Base-by-base conservation (phyloP, 2,113 vertebrate species). In the Ciconia stormi region DNA sequence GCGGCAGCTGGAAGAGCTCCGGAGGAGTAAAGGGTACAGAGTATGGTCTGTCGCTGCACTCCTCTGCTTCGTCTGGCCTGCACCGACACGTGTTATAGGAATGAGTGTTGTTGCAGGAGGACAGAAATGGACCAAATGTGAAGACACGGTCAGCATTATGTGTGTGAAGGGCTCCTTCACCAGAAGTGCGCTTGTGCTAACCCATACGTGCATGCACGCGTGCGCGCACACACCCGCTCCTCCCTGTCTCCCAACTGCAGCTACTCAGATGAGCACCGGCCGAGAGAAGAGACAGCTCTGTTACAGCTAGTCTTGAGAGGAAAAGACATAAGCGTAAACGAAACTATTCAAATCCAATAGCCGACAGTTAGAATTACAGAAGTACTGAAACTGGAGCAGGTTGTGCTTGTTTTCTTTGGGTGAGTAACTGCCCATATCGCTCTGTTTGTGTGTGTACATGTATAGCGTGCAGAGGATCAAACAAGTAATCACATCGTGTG, bases 181-280 rank as follows among this genome's bases (percentile, higher is more conserved):
- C 42, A 52, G 25, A 27, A 66, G 19, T 6, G 20, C 10, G 23
- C 36, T 56, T 74, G 30, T 49, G 30, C 30, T 78, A 29, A 55
- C 20, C 34, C 38, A 8, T 27, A 13, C 0, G 2, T 42, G 20
- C 0, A 1, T 7, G 18, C 56, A 29, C 26, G 14, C 15, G 9
- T 16, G 22, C 7, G 9, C 9, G 4, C 15, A 10, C 36, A 4
- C 32, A 5, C 19, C 26, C 2, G 0, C 29, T 59, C 30, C 62
- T 86, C 21, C 32, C 46, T 32, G 10, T 27, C 65, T 59, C 65
- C 58, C 16, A 17, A 2, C 53, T 42, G 26, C 67, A 46, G 44
- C 50, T 36, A 21, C 34, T 46, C 38, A 17, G 63, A n/a, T 0
- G 1, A 70, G 34, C 76, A 11, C 13, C 2, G 2, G n/a, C 23